Evolutionary conservation across 2,888 invertebrate genomes (phyloP), one percentile per base, ranked within the genome.

Genomic region (Agrochola lota): DNA sequence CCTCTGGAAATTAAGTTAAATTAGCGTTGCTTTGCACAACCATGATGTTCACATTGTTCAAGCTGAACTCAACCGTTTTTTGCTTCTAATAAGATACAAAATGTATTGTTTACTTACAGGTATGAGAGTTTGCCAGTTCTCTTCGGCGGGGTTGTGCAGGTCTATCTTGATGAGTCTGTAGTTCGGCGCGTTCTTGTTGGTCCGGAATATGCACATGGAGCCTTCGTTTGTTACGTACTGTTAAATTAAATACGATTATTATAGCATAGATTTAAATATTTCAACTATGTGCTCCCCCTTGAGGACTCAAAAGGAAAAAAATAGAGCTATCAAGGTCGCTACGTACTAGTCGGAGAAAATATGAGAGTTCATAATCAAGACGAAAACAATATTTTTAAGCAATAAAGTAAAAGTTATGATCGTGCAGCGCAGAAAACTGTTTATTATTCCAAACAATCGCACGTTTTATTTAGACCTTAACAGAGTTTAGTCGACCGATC

Each of bases 181-280:
- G 95, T 99, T 99, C 11, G 99, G 98, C 1, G 99, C 98, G 94
- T 99, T 97, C 94, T 98, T 98, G 95, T 99, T 99, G 40, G 99
- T 99, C 67, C 98, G 98, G 94, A 99, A 98, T 91, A 98, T 97
- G 85, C 98, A 98, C 88, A 98, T 97, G 0, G 98, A 97, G 0
- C 98, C 99, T 84, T 98, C 98, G 94, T 99, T 99, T 43, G 99
- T 98, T 30, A 99, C 97, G 93, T 99, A 99, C 98, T 99, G 95
- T 7, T 74, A 74, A 20, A 30, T 1, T 73, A 3, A n/a, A 73
- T 2, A 40, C 4, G 15, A 11, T 2, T 46, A 3, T 8, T n/a
- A 17, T 23, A 17, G 30, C 30, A 30, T 20, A 35, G 12, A n/a
- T n/a, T 46, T 12, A 12, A 30, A 46, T 46, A 46, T 46, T 43